Conservation (phyloP, 2,888 invertebrate genomes). For the Choreutis nemorana region DNA sequence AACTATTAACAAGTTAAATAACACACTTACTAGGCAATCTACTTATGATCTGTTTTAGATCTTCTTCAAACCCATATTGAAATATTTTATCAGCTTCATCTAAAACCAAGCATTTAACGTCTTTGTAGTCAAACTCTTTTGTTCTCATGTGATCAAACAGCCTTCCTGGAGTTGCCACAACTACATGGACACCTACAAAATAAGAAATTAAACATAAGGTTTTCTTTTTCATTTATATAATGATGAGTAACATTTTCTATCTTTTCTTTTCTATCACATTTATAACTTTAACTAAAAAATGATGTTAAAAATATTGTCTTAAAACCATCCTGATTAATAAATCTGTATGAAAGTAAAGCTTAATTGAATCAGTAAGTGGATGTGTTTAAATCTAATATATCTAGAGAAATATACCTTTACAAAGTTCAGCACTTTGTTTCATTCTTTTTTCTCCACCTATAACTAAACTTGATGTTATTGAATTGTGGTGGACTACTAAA, state of each 20-base stretch:
- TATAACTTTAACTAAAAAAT: too few species aligned
- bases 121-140: conserved; percentile 87
- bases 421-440: conserved; percentile 84
- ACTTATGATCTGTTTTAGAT: conserved; percentile 90
- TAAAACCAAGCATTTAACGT: conserved; percentile 89
- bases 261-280: too few species aligned
- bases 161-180: conserved; percentile 95
- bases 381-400: too few species aligned
- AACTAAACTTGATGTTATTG: conserved; percentile 83
- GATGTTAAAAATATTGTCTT: too few species aligned
- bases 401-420: conserved; percentile 79
- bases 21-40: conserved; percentile 85
- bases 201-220: not conserved
- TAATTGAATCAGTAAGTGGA: too few species aligned
- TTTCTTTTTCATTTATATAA: too few species aligned
- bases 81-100: conserved; percentile 97
- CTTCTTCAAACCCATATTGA: conserved; percentile 97
- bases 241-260: too few species aligned
- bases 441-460: conserved; percentile 93
- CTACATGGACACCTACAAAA: conserved; percentile 77
- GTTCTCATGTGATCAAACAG: conserved; percentile 94
- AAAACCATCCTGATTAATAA: too few species aligned
- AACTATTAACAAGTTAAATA: too few species aligned
- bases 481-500: conserved; percentile 79
- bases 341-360: too few species aligned